Conservation (phyloP, 2,113 vertebrate genomes). For the Pelusios castaneus region DNA sequence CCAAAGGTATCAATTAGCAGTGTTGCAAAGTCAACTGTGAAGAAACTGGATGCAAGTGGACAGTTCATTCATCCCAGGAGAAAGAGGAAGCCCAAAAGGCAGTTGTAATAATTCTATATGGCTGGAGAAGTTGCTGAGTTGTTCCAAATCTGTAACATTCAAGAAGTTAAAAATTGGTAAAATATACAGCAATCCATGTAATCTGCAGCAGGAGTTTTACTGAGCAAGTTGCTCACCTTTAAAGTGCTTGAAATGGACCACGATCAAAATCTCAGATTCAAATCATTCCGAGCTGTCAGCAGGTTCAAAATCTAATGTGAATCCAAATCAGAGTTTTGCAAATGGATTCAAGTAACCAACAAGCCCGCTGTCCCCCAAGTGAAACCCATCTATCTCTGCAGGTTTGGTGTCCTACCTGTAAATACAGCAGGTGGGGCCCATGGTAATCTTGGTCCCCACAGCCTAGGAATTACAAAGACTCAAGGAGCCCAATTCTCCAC, state of each 20-base stretch:
- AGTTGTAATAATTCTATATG: background rate
- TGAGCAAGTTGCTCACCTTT: too few relatives aligned
- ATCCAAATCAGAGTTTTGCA: too few relatives aligned
- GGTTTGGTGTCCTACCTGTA: background rate
- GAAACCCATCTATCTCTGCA: background rate
- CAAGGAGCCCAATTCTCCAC: background rate
- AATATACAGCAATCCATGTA: background rate
- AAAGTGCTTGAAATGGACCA: background rate
- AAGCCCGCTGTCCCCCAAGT: background rate
- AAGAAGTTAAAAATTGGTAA: background rate
- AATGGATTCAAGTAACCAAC: background rate
- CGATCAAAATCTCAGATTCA: too few relatives aligned
- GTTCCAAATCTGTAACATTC: background rate
- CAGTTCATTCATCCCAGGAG: too few relatives aligned
- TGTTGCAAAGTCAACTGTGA: too few relatives aligned
- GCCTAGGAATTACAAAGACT: background rate
- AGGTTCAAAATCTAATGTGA: too few relatives aligned
- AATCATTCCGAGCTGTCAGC: too few relatives aligned
- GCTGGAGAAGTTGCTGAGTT: background rate
- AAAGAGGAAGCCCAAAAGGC: too few relatives aligned
- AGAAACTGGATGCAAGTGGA: too few relatives aligned
- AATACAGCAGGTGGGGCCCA: background rate
- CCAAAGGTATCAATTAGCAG: too few relatives aligned
- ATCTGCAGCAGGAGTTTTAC: too few relatives aligned
- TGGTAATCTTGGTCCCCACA: background rate